Evolutionary conservation across 1,140 invertebrate genomes (phyloP).

Genomic region (Cyphomyrmex costatus): DNA sequence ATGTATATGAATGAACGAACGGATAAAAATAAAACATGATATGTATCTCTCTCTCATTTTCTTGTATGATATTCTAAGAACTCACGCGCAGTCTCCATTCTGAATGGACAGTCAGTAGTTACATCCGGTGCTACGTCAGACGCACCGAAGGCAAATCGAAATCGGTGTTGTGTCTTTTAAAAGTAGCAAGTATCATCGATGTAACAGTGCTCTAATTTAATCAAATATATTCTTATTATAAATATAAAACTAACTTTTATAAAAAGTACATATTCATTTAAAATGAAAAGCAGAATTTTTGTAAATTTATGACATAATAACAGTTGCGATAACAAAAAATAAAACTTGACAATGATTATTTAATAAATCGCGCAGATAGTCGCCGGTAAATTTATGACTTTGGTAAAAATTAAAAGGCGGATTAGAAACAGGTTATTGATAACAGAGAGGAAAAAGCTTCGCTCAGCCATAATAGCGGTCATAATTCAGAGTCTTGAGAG

Average conservation of each 20-base stretch:
- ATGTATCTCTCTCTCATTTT: background rate
- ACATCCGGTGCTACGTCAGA: conserved; percentile 72
- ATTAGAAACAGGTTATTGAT: conserved; percentile 55
- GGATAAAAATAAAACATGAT: conserved; percentile 5
- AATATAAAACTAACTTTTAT: background rate
- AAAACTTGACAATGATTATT: background rate
- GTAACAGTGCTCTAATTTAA: background rate
- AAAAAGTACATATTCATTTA: background rate
- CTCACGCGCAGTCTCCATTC: conserved; percentile 20
- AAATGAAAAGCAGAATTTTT: background rate
- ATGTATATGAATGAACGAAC: conserved; percentile 1
- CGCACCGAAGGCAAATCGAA: conserved; percentile 68
- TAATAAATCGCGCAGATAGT: background rate
- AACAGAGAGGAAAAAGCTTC: conserved; percentile 6
- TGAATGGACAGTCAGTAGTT: conserved; percentile 71
- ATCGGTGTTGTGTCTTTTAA: conserved; percentile 59
- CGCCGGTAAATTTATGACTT: conserved; percentile 10
- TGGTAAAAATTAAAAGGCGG: conserved; percentile 30
- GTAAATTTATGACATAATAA: background rate
- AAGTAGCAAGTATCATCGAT: conserved; percentile 43
- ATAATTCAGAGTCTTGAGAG: conserved; percentile 32
- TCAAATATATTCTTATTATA: background rate
- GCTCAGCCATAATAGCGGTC: background rate
- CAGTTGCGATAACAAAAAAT: background rate
- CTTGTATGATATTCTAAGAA: conserved; percentile 22